Base-by-base conservation (phyloP, 2,797 vertebrate species). In the Clamator glandarius region DNA sequence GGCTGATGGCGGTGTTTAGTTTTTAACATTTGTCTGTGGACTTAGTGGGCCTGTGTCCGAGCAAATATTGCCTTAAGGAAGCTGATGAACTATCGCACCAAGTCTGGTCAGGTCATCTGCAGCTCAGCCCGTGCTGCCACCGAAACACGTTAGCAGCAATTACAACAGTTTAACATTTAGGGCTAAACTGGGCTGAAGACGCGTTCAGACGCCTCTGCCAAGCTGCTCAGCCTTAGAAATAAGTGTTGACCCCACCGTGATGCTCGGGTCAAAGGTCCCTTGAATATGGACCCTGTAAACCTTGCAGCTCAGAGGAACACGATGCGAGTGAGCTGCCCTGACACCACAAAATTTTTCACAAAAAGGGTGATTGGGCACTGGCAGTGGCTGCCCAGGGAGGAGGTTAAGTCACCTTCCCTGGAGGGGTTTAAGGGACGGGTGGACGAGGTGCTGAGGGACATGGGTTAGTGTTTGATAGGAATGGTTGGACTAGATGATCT, bases 11-110 rank as follows among this genome's bases (percentile, higher is more conserved):
- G 1, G 0, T 90, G 91, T 93, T 94, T 94, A 23, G 78, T 79
- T 94, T 94, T 76, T 69, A 84, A 91, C 87, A 94, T 84, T 89
- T 77, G 33, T 67, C 84, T 95, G 92, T 93, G 89, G 93, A 95
- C 76, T 89, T 3, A 54, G 78, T 48, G 75, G 31, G 87, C 70
- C 76, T 18, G 9, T 24, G 63, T 76, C 79, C 19, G 3, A 93
- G 94, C 85, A 96, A 95, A 96, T 75, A 96, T 39, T 92, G 84
- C 28, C 2, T 59, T 91, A 91, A 84, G 52, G 84, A 91, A 94
- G 90, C 77, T 86, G 33, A 74, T n/a, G 90, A 87, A 76, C 89
- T 61, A 59, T 74, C 55, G 63, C 66, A 51, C 24, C 9, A 63
- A 89, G 84, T 4, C 5, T 36, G 59, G 36, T 23, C 26, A 11